These are phyloP conservation scores for Ganaspis sp. DNA, from an alignment of 1,140 invertebrate species.

Conservation along the genomic window DNA sequence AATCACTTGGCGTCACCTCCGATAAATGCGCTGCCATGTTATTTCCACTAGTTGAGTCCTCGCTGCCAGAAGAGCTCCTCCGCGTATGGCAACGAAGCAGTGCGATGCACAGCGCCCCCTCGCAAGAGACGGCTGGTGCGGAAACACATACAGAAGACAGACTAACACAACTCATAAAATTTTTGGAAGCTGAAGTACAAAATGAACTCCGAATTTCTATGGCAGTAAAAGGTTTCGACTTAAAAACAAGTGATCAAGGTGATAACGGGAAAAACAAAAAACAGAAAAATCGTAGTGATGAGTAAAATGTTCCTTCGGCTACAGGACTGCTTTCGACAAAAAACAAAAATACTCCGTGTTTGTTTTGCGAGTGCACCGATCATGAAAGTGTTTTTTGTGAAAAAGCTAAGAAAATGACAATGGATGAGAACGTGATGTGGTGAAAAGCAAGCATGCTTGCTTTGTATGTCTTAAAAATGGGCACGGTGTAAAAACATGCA, in stretches of 20 bases:
- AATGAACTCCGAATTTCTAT: neutral
- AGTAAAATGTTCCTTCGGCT: slow-evolving; percentile 1
- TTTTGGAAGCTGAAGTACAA: neutral
- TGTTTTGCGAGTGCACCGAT: neutral
- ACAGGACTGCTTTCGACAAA: neutral
- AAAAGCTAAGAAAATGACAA: neutral
- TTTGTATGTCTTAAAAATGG: neutral
- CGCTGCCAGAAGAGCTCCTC: neutral
- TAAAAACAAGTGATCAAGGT: neutral
- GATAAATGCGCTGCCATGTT: slow-evolving; percentile 49
- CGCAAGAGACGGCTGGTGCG: neutral
- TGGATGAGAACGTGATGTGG: neutral
- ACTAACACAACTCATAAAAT: neutral
- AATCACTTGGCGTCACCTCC: slow-evolving; percentile 42
- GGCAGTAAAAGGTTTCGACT: slow-evolving; percentile 31
- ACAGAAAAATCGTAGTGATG: neutral
- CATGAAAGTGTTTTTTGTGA: neutral
- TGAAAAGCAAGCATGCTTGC: neutral
- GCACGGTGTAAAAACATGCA: neutral
- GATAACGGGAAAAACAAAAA: neutral
- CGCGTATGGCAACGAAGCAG: neutral
- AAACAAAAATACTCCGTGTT: neutral
- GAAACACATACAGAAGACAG: neutral
- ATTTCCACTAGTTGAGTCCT: neutral
- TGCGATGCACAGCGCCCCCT: no score